phyloP scores from a whole-genome alignment of 2,888 invertebrate species.

The Aphelenchoides bicaudatus region DNA sequence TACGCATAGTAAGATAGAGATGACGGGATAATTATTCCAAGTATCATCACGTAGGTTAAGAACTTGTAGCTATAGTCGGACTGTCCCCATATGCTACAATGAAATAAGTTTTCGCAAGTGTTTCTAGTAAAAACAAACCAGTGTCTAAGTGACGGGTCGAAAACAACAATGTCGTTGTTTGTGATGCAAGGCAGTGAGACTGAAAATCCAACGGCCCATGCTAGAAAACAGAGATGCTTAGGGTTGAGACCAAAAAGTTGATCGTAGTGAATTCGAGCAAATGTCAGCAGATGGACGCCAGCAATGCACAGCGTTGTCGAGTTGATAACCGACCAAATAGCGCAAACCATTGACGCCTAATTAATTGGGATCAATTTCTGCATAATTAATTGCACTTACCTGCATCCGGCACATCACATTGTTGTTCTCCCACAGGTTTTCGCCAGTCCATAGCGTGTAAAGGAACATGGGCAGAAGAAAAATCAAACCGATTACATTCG shows the following conservation, averaged over 20 bases:
- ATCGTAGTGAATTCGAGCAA: constrained; percentile 60
- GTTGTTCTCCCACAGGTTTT: constrained; percentile 45
- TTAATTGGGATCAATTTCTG: constrained; percentile 20
- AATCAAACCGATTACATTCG: constrained; percentile 49
- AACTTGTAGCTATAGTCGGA: constrained; percentile 57
- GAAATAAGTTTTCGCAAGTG: constrained; percentile 28
- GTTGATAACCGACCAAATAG: constrained; percentile 58
- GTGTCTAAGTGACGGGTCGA: constrained; percentile 43
- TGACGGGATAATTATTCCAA: constrained; percentile 57
- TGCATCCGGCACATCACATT: constrained; percentile 51
- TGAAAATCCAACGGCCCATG: constrained; percentile 56
- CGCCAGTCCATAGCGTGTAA: constrained; percentile 48
- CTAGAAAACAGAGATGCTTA: constrained; percentile 46
- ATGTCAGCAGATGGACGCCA: constrained; percentile 60
- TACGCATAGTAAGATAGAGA: constrained; percentile 56
- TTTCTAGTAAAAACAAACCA: constrained; percentile 12
- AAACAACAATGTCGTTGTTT: constrained; percentile 57
- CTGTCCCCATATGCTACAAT: constrained; percentile 58
- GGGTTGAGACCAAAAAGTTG: constrained; percentile 59
- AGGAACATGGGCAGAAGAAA: constrained; percentile 51
- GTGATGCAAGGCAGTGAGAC: constrained; percentile 59
- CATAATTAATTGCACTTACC: constrained; percentile 33
- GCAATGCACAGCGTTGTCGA: constrained; percentile 60
- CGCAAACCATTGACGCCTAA: constrained; percentile 55
- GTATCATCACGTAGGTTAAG: constrained; percentile 56